Evolutionary conservation across 2,888 invertebrate genomes (phyloP), one percentile per base, ranked within the genome.

Genomic region (Watsonalla binaria): DNA sequence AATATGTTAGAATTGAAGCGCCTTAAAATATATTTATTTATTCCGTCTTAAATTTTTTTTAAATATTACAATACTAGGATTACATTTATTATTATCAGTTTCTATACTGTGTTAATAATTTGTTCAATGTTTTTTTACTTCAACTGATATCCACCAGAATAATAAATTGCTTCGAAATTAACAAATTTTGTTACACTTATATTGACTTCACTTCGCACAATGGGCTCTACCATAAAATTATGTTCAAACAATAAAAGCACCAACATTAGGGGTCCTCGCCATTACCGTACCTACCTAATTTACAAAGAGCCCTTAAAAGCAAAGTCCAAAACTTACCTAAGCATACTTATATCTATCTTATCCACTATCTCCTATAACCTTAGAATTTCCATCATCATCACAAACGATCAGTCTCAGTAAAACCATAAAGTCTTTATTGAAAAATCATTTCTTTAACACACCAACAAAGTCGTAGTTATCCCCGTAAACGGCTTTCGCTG

Each of bases 361-460:
- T 66, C 67, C 69, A 66, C 66, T 65, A 67, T 65, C 66, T 60
- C 62, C 59, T 59, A 63, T 60, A 63, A 65, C 63, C 64, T 64
- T 68, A 68, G 61, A 63, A 69, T 64, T 63, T 62, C 73, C 73
- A 68, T 74, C 70, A 63, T 76, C 84, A 84, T 86, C 84, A 86
- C 86, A 86, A 78, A 75, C 82, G 49, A 80, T 90, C 89, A 90
- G 89, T 90, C 89, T 90, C 89, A 83, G 77, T 70, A 72, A 72
- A 81, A 78, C 75, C 74, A 63, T 65, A 65, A 70, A 80, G 77
- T 72, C 71, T 74, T 75, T 68, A 57, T 72, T 66, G 65, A 70
- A 67, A 67, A 83, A 84, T 89, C 86, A 88, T 87, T 89, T 86
- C 60, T 86, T 84, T 76, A 82, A 73, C 80, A 84, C 73, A 66